Evolutionary conservation across 2,113 vertebrate genomes (phyloP).

Genomic region (Microcebus lehilahytsara): DNA sequence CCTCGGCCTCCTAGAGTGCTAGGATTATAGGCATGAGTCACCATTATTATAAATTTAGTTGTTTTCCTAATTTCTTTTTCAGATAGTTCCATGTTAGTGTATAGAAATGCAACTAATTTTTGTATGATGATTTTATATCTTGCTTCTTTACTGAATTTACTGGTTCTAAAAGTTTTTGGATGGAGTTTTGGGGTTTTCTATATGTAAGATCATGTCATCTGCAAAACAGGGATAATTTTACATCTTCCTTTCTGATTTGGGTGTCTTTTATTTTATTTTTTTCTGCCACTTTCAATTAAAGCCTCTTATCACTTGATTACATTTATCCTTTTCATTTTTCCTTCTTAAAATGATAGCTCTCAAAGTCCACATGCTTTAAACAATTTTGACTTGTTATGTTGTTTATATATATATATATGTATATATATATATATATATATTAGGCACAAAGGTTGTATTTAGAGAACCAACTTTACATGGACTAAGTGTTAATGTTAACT

Average conservation of each 20-base stretch:
- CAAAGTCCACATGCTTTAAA: background rate
- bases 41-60: background rate
- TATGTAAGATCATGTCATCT: background rate
- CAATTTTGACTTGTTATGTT: background rate
- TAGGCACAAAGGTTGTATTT: background rate
- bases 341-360: background rate
- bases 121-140: background rate
- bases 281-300: background rate
- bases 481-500: background rate
- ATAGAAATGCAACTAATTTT: background rate
- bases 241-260: background rate
- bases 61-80: background rate
- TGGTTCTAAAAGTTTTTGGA: background rate
- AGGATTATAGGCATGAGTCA: too few relatives aligned
- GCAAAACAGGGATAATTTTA: background rate
- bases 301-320: background rate
- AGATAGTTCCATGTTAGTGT: background rate
- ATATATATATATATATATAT: background rate
- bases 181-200: background rate
- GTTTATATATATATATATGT: background rate
- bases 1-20: too few relatives aligned
- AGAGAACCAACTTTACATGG: background rate
- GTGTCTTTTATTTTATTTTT: background rate
- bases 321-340: background rate
- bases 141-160: background rate